Conservation (phyloP, 2,888 invertebrate species). For the Camponotus fellah region DNA sequence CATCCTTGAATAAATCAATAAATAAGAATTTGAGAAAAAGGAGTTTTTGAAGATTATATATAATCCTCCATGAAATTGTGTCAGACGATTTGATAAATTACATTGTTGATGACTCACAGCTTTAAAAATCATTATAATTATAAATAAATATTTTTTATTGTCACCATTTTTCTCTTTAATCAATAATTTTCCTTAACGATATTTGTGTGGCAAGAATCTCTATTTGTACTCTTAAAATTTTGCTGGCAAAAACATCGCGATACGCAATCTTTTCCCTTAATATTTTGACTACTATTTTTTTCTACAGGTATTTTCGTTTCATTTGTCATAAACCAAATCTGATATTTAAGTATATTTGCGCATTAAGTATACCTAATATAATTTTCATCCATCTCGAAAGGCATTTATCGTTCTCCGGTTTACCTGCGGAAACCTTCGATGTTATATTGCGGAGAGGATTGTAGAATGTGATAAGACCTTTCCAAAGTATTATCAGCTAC, state of each 20-base stretch:
- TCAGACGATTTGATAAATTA: neutral
- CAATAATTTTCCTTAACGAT: neutral
- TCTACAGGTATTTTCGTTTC: neutral
- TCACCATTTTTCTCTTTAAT: neutral
- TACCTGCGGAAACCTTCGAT: constrained; percentile 34
- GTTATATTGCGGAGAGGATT: constrained; percentile 25
- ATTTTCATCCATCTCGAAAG: neutral
- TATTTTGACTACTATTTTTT: neutral
- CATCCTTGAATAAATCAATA: neutral
- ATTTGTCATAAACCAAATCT: neutral
- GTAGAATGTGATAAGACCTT: constrained; percentile 65
- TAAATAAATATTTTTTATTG: neutral
- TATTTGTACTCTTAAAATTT: neutral
- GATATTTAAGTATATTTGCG: neutral
- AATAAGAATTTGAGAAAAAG: neutral
- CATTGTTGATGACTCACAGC: neutral
- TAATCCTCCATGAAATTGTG: neutral
- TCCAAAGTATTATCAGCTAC: constrained; percentile 62
- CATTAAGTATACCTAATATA: neutral
- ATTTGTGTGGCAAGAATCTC: neutral
- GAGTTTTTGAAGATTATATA: neutral
- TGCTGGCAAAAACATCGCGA: neutral
- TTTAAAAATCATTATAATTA: neutral
- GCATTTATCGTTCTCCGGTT: constrained; percentile 1
- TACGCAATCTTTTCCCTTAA: neutral